Percentiles rank a stretch among this genome's conserved stretches.
Conservation (phyloP, 1,140 invertebrate genomes). For the Dendroctonus valens region DNA sequence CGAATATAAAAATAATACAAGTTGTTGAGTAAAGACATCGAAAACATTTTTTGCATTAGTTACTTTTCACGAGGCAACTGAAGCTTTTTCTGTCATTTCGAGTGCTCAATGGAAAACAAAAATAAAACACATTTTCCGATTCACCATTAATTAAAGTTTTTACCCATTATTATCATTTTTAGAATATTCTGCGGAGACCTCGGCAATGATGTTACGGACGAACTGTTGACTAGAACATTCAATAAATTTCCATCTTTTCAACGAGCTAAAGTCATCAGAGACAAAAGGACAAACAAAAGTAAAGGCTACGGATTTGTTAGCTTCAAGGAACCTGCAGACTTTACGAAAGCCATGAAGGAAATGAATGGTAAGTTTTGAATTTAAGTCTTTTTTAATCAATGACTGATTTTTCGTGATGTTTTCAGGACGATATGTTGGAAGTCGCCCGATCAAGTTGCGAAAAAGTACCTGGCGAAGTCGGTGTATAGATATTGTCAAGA, state of each 20-base stretch:
- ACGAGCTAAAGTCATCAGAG: slow-evolving; percentile 92
- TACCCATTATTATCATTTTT: slow-evolving; percentile 7
- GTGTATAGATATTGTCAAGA: slow-evolving; percentile 88
- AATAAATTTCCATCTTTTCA: slow-evolving; percentile 94
- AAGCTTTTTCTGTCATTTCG: not conserved
- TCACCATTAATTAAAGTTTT: too few species aligned
- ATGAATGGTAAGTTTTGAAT: slow-evolving; percentile 76
- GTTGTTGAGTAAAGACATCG: too few species aligned
- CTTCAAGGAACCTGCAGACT: slow-evolving; percentile 97
- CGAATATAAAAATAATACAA: too few species aligned
- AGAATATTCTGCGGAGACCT: slow-evolving; percentile 98
- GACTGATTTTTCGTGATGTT: slow-evolving; percentile 2
- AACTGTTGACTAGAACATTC: slow-evolving; percentile 89
- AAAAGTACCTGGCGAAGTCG: slow-evolving; percentile 97
- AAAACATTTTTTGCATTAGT: too few species aligned
- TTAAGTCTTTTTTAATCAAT: slow-evolving; percentile 14
- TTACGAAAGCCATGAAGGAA: slow-evolving; percentile 97
- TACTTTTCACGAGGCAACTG: not conserved
- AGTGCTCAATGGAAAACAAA: not conserved
- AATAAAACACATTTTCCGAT: not conserved
- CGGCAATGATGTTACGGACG: slow-evolving; percentile 98
- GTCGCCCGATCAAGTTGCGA: slow-evolving; percentile 94
- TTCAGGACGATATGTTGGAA: slow-evolving; percentile 91
- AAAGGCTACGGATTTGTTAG: slow-evolving; percentile 99
- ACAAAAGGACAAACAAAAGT: slow-evolving; percentile 96